Evolutionary conservation across 2,888 invertebrate genomes (phyloP).

Genomic region (Trissolcus brochymenae): DNA sequence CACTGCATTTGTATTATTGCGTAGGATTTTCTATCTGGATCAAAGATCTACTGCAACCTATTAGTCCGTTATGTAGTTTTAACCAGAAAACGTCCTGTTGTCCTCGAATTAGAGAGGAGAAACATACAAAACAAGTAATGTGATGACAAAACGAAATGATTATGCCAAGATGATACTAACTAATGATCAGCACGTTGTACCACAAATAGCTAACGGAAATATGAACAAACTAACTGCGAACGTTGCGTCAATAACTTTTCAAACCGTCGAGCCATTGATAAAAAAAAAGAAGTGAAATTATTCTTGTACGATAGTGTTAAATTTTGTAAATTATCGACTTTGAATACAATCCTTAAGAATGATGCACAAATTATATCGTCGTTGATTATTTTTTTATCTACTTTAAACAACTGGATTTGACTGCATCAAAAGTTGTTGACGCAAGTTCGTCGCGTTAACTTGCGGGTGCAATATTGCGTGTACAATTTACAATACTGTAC

Average conservation of each 20-base stretch:
- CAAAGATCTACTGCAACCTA: conserved; percentile 53
- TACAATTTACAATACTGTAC: conserved; percentile 70
- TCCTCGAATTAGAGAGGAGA: conserved; percentile 53
- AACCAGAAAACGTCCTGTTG: conserved; percentile 57
- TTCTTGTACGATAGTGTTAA: conserved; percentile 15
- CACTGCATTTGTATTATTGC: conserved; percentile 52
- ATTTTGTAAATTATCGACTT: not conserved
- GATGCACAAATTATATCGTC: not conserved
- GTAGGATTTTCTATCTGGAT: conserved; percentile 54
- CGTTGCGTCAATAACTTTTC: conserved; percentile 16
- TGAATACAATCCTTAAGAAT: not conserved
- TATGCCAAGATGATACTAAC: conserved; percentile 49
- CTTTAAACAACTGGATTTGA: not conserved
- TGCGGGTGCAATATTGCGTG: conserved; percentile 67
- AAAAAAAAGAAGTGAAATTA: conserved; percentile 6
- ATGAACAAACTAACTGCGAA: conserved; percentile 11
- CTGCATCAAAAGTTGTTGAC: conserved; percentile 7
- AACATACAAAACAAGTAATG: conserved; percentile 45
- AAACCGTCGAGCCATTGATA: not conserved
- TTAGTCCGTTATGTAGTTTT: conserved; percentile 55
- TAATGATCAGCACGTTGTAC: conserved; percentile 65
- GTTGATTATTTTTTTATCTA: conserved; percentile 16
- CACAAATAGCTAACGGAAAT: conserved; percentile 40
- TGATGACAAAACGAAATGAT: conserved; percentile 53
- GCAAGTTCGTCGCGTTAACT: conserved; percentile 54